phyloP scores from a whole-genome alignment of 2,797 vertebrate species.

The Enteromius anoplus region DNA sequence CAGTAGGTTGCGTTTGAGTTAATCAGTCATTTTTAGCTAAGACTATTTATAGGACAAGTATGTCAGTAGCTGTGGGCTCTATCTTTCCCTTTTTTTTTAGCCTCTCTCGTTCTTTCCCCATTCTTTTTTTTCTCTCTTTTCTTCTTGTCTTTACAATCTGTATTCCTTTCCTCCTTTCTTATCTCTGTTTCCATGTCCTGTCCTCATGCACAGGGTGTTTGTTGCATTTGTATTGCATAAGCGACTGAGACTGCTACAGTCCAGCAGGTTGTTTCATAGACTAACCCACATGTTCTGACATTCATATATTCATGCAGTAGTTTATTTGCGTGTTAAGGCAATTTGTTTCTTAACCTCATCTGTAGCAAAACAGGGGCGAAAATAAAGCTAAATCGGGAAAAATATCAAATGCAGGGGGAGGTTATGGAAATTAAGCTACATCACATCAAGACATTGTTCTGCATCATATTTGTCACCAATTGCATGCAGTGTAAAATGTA shows the following conservation, averaged over 20 bases:
- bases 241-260: not conserved
- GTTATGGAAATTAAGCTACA: not conserved
- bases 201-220: not conserved
- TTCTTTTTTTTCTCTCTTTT: slow-evolving; percentile 3
- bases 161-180: slow-evolving; percentile 22
- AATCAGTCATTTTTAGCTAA: slow-evolving; percentile 60
- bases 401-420: not conserved
- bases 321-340: not conserved
- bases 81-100: slow-evolving; percentile 35
- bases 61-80: slow-evolving; percentile 61
- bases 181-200: slow-evolving; percentile 7
- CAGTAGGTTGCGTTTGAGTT: slow-evolving; percentile 57
- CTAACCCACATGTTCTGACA: not conserved
- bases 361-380: not conserved
- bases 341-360: not conserved
- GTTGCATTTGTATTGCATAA: slow-evolving; percentile 13
- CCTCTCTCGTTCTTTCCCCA: slow-evolving; percentile 8
- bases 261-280: not conserved
- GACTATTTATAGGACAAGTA: slow-evolving; percentile 59
- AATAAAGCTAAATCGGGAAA: not conserved
- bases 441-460: not conserved
- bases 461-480: not conserved
- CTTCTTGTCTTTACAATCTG: slow-evolving; percentile 27
- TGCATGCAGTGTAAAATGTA: not conserved
- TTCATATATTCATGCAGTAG: not conserved